These are phyloP conservation scores for Clarias fuscus DNA, from an alignment of 2,797 vertebrate genomes.

Conservation along the genomic window DNA sequence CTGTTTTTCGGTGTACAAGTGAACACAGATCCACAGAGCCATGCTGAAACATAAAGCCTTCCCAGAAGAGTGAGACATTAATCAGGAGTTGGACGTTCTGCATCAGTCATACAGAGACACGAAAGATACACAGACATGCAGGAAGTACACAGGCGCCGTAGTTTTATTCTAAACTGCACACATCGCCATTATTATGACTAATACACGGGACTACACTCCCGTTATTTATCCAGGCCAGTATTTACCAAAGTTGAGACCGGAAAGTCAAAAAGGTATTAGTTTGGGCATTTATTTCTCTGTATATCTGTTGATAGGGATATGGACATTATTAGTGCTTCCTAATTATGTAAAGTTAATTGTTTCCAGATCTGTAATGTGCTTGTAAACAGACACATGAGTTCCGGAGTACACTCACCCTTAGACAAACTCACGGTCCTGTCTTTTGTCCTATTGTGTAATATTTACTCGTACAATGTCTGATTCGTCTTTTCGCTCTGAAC, in stretches of 20 bases:
- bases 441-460: not conserved
- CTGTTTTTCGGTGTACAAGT: not conserved
- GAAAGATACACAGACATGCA: not conserved
- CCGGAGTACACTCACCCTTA: not conserved
- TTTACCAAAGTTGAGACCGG: too few species aligned
- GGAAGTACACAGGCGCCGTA: too few species aligned
- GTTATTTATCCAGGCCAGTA: too few species aligned
- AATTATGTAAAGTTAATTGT: not conserved
- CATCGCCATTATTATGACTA: too few species aligned
- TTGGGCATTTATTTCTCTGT: too few species aligned
- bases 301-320: too few species aligned
- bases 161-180: too few species aligned
- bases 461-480: not conserved
- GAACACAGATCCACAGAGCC: not conserved
- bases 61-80: not conserved
- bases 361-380: not conserved
- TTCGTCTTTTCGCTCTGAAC: not conserved
- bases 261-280: too few species aligned
- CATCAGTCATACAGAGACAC: too few species aligned
- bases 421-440: not conserved
- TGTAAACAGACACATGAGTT: not conserved
- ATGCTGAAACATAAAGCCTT: not conserved
- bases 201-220: too few species aligned
- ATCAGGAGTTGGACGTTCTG: too few species aligned
- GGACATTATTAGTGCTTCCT: not conserved